phyloP scores from a whole-genome alignment of 92 coral and sea anemone genomes.

The Paragorgia papillata region DNA sequence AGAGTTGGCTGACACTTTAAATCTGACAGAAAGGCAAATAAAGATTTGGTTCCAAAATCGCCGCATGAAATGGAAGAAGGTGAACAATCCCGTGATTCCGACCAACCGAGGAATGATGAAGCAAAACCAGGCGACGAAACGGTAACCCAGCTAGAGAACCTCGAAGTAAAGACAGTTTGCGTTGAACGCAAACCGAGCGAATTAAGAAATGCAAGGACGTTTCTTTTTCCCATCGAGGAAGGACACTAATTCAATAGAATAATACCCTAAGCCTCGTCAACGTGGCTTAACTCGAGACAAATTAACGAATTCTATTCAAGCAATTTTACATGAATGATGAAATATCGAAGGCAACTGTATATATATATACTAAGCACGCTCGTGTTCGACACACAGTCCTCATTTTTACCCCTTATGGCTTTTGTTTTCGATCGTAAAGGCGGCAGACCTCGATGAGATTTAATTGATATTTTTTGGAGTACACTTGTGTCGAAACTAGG shows the following conservation, averaged over 20 bases:
- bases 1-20: conserved; percentile 81
- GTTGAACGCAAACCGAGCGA: background rate
- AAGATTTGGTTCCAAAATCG: conserved; percentile 99
- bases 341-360: background rate
- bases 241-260: conserved; percentile 22
- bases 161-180: conserved; percentile 1
- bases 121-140: conserved; percentile 30
- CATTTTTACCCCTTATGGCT: background rate
- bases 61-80: conserved; percentile 99
- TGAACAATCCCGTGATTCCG: conserved; percentile 97
- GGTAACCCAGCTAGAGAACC: conserved; percentile 21
- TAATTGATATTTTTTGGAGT: background rate
- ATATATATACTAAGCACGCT: background rate
- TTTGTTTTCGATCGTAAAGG: background rate
- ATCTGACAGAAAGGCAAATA: conserved; percentile 94
- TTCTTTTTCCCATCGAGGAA: conserved; percentile 42
- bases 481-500: too few relatives aligned
- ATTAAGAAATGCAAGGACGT: background rate
- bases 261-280: conserved; percentile 38
- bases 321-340: conserved; percentile 12
- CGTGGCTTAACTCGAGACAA: conserved; percentile 39
- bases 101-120: conserved; percentile 94
- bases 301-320: conserved; percentile 47
- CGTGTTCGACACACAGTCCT: background rate
- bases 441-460: conserved; percentile 9